Percentiles rank a stretch among this genome's conserved stretches.
phyloP scores from a whole-genome alignment of 2,113 vertebrate species.

The Haplochromis burtoni region DNA sequence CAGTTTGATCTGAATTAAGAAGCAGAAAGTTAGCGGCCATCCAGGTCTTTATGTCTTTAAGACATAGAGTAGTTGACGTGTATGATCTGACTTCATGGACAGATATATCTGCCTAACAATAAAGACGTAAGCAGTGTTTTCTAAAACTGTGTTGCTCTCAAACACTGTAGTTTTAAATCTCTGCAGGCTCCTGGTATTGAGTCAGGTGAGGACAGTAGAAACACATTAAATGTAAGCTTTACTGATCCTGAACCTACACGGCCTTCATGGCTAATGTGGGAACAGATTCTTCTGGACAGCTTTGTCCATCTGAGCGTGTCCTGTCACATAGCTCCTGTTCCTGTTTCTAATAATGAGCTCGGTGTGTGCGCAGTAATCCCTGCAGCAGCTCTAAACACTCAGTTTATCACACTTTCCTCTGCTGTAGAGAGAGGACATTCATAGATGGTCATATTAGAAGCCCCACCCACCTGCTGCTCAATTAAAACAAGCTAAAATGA shows the following conservation, averaged over 20 bases:
- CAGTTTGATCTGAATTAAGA: accelerated
- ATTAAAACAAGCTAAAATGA: background rate
- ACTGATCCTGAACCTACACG: background rate
- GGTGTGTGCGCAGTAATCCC: background rate
- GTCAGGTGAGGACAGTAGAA: background rate
- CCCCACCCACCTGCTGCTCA: background rate
- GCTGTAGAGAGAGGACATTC: background rate
- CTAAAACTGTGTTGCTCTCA: accelerated
- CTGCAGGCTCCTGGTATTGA: background rate
- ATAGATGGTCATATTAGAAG: background rate
- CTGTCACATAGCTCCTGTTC: background rate
- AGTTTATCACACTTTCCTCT: background rate
- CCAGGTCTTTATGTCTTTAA: background rate
- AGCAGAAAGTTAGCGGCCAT: background rate
- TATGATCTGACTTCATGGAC: background rate
- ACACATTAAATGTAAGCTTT: background rate
- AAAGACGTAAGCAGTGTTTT: background rate
- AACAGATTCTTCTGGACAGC: background rate
- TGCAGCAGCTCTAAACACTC: background rate
- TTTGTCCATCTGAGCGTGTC: background rate
- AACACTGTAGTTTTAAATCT: background rate
- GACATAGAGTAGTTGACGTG: background rate
- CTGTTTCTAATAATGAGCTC: background rate
- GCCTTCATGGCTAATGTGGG: background rate
- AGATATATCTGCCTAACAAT: background rate